A percentile compares a stretch with the other conserved stretches of the same genome.
phyloP scores from a whole-genome alignment of 2,113 vertebrate genomes.

The Thermophis baileyi region DNA sequence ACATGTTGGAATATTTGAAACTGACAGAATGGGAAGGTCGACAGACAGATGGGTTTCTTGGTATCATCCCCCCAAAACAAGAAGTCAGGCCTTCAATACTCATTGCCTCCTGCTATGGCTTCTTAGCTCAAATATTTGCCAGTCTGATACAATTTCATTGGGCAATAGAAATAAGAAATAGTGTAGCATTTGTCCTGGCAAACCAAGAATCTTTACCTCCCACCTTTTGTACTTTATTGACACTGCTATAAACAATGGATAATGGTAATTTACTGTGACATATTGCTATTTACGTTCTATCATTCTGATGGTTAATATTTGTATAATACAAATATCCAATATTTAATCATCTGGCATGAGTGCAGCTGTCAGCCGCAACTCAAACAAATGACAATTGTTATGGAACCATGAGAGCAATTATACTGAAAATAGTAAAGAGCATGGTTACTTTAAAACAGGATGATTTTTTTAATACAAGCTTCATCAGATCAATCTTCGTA shows the following conservation, averaged over 20 bases:
- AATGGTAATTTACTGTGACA: neutral
- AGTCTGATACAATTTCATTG: neutral
- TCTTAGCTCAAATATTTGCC: neutral
- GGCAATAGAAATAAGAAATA: neutral
- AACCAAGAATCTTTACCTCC: conserved; percentile 22
- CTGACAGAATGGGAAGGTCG: neutral
- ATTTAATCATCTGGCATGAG: conserved; percentile 31
- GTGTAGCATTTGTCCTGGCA: neutral
- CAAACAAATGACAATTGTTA: conserved; percentile 20
- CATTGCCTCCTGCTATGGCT: neutral
- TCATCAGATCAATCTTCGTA: neutral
- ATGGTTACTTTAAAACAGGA: neutral
- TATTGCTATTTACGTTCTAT: conserved; percentile 30
- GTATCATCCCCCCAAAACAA: neutral
- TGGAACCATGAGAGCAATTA: conserved; percentile 19
- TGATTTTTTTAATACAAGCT: neutral
- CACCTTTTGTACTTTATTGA: conserved; percentile 8
- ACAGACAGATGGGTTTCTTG: neutral
- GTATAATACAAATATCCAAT: conserved; percentile 22
- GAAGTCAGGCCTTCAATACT: no score
- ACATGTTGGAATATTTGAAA: neutral
- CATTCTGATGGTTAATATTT: conserved; percentile 21
- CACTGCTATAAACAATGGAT: neutral
- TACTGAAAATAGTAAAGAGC: neutral
- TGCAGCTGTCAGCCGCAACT: conserved; percentile 24